Evolutionary conservation across 2,797 vertebrate species (phyloP), one percentile per base, ranked within the genome.

Genomic region (Pangasius larnaudii): DNA sequence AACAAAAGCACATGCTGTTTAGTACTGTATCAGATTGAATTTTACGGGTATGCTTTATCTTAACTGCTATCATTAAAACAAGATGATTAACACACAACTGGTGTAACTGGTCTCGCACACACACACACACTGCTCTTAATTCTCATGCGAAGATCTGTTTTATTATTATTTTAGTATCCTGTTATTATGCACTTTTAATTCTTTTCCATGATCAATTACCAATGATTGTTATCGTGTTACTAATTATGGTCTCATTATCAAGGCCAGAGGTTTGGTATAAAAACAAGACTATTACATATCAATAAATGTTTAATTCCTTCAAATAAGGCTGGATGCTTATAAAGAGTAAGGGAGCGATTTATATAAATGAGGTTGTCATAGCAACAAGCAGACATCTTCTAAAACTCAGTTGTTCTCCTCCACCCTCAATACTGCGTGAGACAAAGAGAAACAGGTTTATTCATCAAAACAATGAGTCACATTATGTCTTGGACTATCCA

Each of bases 281-380:
- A 81, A 61, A 39, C 11, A 59, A 81, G 56, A 83, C 42, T 30
- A 84, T 67, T 84, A 88, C 82, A 88, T 65, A 91, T 88, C 61
- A 86, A 89, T 85, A 79, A 82, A 87, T 89, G 88, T 89, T 89
- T 89, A 75, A 85, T 89, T 86, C 65, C 77, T 65, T 42, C 63
- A 65, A 86, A 79, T 84, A 82, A 69, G 59, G 36, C 81, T 65
- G 69, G 69, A 86, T 58, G 59, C 83, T 89, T 49, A 85, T 85
- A 86, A 85, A 71, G 53, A 51, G 49, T 22, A 77, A 89, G 79
- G 86, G 61, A 84, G 81, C 42, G 6, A 63, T 84, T 84, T 49
- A 51, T 79, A 69, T 58, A 71, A 36, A 82, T 11, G 33, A 33
- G 58, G 58, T 72, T 51, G 83, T 67, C 80, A 86, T 85, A 63